phyloP scores from a whole-genome alignment of 2,888 invertebrate species.

The Idaea aversata region DNA sequence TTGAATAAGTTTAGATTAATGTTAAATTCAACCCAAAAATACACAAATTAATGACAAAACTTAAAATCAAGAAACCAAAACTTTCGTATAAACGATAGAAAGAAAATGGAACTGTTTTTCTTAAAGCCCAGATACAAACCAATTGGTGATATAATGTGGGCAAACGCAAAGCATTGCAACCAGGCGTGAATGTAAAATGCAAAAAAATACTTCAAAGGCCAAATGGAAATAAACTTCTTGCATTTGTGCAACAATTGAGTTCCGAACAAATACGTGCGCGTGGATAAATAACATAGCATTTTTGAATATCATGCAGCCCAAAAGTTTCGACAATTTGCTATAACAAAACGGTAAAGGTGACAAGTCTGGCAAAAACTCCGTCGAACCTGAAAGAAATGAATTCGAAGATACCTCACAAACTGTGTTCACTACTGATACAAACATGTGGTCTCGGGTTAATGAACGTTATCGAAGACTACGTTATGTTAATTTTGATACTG shows the following conservation, averaged over 20 bases:
- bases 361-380: conserved; percentile 45
- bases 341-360: conserved; percentile 27
- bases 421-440: background rate
- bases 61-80: conserved; percentile 11
- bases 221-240: conserved; percentile 51
- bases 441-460: conserved; percentile 78
- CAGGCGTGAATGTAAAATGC: conserved; percentile 68
- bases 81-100: background rate
- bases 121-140: conserved; percentile 17
- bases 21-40: conserved; percentile 46
- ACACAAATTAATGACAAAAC: conserved; percentile 24
- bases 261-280: conserved; percentile 58
- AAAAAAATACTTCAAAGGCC: conserved; percentile 43
- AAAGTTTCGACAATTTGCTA: conserved; percentile 24
- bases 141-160: conserved; percentile 45
- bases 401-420: conserved; percentile 65
- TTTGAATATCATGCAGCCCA: conserved; percentile 48
- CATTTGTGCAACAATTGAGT: conserved; percentile 33
- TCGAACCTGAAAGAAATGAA: conserved; percentile 67
- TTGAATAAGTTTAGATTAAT: conserved; percentile 30
- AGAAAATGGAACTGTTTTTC: background rate
- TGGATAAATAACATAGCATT: conserved; percentile 34
- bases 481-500: conserved; percentile 69
- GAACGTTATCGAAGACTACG: conserved; percentile 68
- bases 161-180: conserved; percentile 77